Base-by-base conservation (phyloP, 1,140 invertebrate species). In the Steinernema feltiae region DNA sequence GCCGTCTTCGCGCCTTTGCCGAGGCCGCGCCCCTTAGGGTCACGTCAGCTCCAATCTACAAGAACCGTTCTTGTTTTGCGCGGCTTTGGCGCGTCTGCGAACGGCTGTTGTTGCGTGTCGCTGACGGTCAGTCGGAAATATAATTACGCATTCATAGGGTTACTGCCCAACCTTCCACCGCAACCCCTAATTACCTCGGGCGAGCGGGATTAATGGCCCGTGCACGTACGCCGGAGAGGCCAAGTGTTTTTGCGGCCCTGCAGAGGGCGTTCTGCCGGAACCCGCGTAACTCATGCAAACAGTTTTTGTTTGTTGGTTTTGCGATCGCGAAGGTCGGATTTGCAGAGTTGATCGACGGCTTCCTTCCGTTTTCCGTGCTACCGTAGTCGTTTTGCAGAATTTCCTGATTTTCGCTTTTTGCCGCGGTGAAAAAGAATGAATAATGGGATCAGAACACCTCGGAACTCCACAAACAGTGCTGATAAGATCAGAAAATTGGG, bases 81-180 rank as follows among this genome's bases (percentile, higher is more conserved):
- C 7, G 7, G 35, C 7, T 41, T 41, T 18, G 35, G 7, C 7
- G 35, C 7, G 18, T 7, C 7, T 18, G 35, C 35, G n/a, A n/a
- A n/a, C n/a, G n/a, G 35, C 35, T 41, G 35, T 18, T 41, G 35
- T 41, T 41, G 35, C 35, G 35, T 41, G 7, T 18, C 35, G 35
- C 35, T 41, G 18, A 41, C 18, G 18, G 18, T 41, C 24, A 27
- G 53, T 15, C 53, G 15, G 3, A 63, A 27, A 63, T 7, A 27
- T 63, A 63, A 63, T 63, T 63, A 63, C 24, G 53, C 53, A 63
- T 63, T 63, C 53, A 63, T 63, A 27, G 53, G 53, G 35, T 41
- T 41, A 41, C n/a, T n/a, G 18, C 35, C 35, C 35, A 18, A 18
- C 35, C 7, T 21, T 27, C 53, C 24, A 63, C 53, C 53, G 53